phyloP scores from a whole-genome alignment of 1,140 invertebrate genomes.

The Pseudobourletiella spinata region DNA sequence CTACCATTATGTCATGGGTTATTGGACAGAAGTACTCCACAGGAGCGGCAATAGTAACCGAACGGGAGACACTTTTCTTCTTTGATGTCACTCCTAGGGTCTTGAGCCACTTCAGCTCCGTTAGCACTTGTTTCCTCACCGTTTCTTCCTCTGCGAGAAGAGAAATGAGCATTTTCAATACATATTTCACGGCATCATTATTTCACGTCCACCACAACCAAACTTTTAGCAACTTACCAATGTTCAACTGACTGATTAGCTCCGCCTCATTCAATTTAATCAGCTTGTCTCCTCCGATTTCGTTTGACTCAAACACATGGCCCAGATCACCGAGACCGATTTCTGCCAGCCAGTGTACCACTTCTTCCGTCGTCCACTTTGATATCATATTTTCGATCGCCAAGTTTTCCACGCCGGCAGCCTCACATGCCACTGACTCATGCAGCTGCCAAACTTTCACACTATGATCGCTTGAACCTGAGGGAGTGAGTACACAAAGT shows the following conservation, averaged over 20 bases:
- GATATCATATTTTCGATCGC: slow-evolving; percentile 34
- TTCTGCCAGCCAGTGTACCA: slow-evolving; percentile 53
- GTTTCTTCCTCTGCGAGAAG: slow-evolving; percentile 36
- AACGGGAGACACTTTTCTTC: slow-evolving; percentile 10
- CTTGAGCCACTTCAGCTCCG: slow-evolving; percentile 49
- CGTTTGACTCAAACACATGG: slow-evolving; percentile 44
- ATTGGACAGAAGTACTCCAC: slow-evolving; percentile 71
- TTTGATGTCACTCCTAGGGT: slow-evolving; percentile 28
- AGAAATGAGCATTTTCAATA: background rate
- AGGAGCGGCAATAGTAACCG: slow-evolving; percentile 41
- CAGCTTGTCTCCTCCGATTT: slow-evolving; percentile 52
- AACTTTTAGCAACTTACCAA: slow-evolving; percentile 47
- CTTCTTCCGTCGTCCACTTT: slow-evolving; percentile 53
- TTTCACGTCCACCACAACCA: too few species aligned
- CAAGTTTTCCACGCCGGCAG: slow-evolving; percentile 27
- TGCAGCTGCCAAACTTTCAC: slow-evolving; percentile 56
- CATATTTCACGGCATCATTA: background rate
- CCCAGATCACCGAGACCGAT: slow-evolving; percentile 48
- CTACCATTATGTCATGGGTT: slow-evolving; percentile 66
- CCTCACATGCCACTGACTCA: slow-evolving; percentile 28
- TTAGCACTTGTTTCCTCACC: slow-evolving; percentile 35
- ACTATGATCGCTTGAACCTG: slow-evolving; percentile 62
- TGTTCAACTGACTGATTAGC: slow-evolving; percentile 46
- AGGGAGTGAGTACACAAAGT: too few species aligned
- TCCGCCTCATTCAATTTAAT: slow-evolving; percentile 47